phyloP scores from a whole-genome alignment of 2,113 vertebrate species.

The Corydoras sp. region DNA sequence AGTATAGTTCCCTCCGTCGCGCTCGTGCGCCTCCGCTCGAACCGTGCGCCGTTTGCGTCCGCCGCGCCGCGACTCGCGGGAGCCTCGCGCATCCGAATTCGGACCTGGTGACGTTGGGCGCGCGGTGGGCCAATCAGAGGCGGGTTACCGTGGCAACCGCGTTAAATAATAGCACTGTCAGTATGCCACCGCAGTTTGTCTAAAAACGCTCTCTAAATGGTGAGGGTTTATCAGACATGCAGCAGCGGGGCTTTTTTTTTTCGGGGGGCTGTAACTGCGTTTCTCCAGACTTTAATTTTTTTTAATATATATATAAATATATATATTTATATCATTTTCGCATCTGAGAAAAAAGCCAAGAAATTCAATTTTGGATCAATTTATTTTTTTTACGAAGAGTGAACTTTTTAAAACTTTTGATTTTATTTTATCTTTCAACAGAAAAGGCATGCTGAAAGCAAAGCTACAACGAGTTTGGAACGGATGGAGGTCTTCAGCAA shows the following conservation, averaged over 20 bases:
- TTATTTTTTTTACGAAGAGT: no score
- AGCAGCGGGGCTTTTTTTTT: slow-evolving; percentile 11
- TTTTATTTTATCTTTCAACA: no score
- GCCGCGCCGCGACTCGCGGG: slow-evolving; percentile 75
- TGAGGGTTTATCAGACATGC: slow-evolving; percentile 11
- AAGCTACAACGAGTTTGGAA: no score
- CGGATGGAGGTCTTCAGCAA: no score
- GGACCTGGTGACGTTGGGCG: slow-evolving; percentile 80
- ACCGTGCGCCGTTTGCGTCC: slow-evolving; percentile 78
- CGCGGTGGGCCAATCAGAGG: slow-evolving; percentile 72
- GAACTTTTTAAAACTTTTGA: no score
- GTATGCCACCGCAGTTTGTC: slow-evolving; percentile 53
- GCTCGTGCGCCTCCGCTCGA: slow-evolving; percentile 70
- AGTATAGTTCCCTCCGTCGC: slow-evolving; percentile 28
- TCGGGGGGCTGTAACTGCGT: not conserved
- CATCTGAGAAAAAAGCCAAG: not conserved
- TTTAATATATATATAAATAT: no score
- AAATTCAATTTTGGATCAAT: no score
- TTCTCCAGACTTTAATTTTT: not conserved
- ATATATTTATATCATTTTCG: no score
- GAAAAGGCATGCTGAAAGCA: no score
- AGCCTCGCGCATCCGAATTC: slow-evolving; percentile 86
- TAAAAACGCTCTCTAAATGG: slow-evolving; percentile 34
- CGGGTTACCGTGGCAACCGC: slow-evolving; percentile 81
- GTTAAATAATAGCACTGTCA: slow-evolving; percentile 86